phyloP scores from a whole-genome alignment of 2,113 vertebrate species.

The Poecilia latipinna region DNA sequence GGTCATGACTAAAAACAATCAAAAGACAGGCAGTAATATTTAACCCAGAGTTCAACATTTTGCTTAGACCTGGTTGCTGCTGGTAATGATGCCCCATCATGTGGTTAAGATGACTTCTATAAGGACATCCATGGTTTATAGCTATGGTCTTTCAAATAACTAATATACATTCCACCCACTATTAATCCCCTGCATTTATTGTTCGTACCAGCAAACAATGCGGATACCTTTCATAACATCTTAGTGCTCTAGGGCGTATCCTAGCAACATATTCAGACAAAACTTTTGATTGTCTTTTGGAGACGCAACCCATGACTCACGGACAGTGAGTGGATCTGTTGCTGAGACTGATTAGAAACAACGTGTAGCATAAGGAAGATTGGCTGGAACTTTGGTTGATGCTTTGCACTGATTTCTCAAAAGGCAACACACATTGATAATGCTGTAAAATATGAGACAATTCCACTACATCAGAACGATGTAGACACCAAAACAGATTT shows the following conservation, averaged over 20 bases:
- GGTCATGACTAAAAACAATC: too few species aligned
- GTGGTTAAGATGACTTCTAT: too few species aligned
- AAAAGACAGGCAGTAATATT: too few species aligned
- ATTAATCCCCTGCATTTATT: too few species aligned
- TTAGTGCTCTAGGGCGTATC: neutral
- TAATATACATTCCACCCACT: too few species aligned
- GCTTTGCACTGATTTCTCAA: neutral
- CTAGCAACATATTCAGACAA: neutral
- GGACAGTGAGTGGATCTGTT: neutral
- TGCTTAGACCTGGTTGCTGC: too few species aligned
- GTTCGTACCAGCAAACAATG: neutral
- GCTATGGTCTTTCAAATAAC: too few species aligned
- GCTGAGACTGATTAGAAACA: neutral
- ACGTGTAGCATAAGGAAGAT: neutral
- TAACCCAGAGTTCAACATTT: too few species aligned
- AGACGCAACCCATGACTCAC: neutral
- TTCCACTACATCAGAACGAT: neutral
- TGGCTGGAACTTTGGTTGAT: neutral
- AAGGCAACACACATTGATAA: too few species aligned
- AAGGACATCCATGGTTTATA: too few species aligned
- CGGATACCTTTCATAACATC: neutral
- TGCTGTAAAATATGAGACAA: too few species aligned
- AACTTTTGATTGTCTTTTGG: neutral
- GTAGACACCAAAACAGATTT: conserved; percentile 8
- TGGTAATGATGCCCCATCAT: too few species aligned